A percentile compares a stretch with the other conserved stretches of the same genome.
phyloP scores from a whole-genome alignment of 2,113 vertebrate species.

The Aplodontia rufa region DNA sequence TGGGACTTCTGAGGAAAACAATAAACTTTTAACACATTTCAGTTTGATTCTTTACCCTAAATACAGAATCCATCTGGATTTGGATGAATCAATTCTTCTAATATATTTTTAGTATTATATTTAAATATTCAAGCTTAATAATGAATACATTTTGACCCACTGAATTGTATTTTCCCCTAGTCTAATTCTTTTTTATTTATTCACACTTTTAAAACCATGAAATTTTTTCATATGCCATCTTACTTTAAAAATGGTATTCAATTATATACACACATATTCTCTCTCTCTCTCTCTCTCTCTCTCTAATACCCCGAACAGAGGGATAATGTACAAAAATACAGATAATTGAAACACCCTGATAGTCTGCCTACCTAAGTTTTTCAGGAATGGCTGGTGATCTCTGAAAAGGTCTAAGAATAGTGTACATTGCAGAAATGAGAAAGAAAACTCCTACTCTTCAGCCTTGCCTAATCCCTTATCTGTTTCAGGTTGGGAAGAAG shows the following conservation, averaged over 20 bases:
- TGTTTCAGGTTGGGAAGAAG: neutral
- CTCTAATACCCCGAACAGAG: neutral
- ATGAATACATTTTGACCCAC: conserved; percentile 11
- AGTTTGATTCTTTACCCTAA: conserved; percentile 60
- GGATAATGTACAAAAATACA: conserved; percentile 15
- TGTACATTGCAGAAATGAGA: neutral
- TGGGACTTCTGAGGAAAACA: conserved; percentile 65
- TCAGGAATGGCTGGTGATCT: neutral
- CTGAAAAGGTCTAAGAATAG: neutral
- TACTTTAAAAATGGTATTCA: neutral
- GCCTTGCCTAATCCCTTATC: neutral
- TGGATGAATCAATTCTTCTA: conserved; percentile 50
- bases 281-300: neutral
- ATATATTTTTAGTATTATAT: conserved; percentile 45
- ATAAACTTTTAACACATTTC: conserved; percentile 63
- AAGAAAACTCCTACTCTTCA: neutral
- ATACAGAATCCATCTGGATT: conserved; percentile 14
- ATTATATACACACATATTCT: neutral
- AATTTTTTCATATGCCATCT: neutral
- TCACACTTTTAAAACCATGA: conserved; percentile 44
- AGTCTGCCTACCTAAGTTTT: neutral
- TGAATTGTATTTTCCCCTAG: neutral
- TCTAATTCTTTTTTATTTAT: conserved; percentile 29
- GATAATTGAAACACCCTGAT: neutral
- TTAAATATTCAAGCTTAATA: conserved; percentile 36